These are phyloP conservation scores for Microtus montanus DNA, from an alignment of 2,113 vertebrate genomes.

Conservation along the genomic window DNA sequence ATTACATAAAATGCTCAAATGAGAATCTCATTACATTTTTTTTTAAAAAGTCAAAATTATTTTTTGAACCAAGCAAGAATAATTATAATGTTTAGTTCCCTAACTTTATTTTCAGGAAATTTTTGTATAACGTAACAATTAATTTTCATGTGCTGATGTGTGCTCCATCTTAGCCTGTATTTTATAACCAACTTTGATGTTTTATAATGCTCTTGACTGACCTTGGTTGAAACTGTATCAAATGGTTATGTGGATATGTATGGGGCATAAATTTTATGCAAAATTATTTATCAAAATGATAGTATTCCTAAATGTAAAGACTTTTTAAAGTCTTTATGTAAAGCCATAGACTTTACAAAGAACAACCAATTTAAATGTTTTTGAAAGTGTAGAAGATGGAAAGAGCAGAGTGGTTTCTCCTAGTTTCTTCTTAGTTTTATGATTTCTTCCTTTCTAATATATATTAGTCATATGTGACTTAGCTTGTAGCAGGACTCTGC, in stretches of 20 bases:
- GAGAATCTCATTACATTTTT: not conserved
- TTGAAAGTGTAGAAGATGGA: not conserved
- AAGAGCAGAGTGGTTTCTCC: not conserved
- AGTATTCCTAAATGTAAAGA: not conserved
- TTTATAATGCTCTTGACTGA: not conserved
- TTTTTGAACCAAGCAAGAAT: not conserved
- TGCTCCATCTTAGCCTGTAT: not conserved
- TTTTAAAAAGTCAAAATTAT: not conserved
- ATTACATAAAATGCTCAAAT: conserved; percentile 20
- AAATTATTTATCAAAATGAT: not conserved
- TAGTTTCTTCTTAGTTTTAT: not conserved
- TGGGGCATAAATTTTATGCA: not conserved
- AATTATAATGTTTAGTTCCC: not conserved
- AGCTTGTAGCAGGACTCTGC: not conserved
- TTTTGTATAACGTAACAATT: not conserved
- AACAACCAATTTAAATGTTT: not conserved
- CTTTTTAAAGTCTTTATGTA: not conserved
- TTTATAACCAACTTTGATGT: not conserved
- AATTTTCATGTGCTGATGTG: not conserved
- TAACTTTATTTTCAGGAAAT: not conserved
- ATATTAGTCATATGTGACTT: not conserved
- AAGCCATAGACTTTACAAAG: not conserved
- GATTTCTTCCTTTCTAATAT: not conserved
- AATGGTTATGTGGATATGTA: not conserved
- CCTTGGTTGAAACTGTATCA: not conserved